A percentile compares a stretch with the other conserved stretches of the same genome.
phyloP scores from a whole-genome alignment of 2,888 invertebrate species.

The Lacanobia oleracea region DNA sequence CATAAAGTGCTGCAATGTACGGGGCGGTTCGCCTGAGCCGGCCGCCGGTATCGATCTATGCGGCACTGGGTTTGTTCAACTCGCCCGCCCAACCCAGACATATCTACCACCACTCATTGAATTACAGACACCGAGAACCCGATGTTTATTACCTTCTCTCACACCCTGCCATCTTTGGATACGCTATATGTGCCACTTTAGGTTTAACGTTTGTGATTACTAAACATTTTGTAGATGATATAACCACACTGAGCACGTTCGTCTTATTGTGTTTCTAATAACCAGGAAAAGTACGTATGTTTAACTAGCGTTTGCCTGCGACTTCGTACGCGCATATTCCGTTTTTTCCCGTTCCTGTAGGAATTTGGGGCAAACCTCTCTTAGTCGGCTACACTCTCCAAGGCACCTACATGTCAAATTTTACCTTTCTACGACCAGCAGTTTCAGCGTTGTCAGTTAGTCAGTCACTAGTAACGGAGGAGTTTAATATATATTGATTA shows the following conservation, averaged over 20 bases:
- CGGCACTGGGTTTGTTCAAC: constrained; percentile 71
- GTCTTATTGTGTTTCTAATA: neutral
- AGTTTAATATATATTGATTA: neutral
- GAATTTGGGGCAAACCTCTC: too few species aligned
- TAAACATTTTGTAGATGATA: constrained; percentile 21
- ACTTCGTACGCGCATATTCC: too few species aligned
- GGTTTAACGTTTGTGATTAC: constrained; percentile 35
- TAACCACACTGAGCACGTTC: neutral
- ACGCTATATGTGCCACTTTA: constrained; percentile 40
- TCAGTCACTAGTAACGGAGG: too few species aligned
- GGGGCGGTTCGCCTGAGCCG: constrained; percentile 61
- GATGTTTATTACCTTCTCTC: constrained; percentile 65
- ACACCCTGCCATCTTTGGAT: constrained; percentile 52
- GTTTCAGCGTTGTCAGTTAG: too few species aligned
- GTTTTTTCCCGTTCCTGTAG: too few species aligned
- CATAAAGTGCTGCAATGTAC: constrained; percentile 65
- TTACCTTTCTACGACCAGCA: too few species aligned
- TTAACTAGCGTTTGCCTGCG: too few species aligned
- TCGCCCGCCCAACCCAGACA: constrained; percentile 64
- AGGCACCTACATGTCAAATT: too few species aligned
- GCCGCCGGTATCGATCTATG: constrained; percentile 71
- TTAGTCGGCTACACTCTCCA: too few species aligned
- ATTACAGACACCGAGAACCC: constrained; percentile 67
- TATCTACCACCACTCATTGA: constrained; percentile 67
- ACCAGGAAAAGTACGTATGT: neutral